These are phyloP conservation scores for Nudaria mundana DNA, from an alignment of 2,888 invertebrate species.

Conservation along the genomic window DNA sequence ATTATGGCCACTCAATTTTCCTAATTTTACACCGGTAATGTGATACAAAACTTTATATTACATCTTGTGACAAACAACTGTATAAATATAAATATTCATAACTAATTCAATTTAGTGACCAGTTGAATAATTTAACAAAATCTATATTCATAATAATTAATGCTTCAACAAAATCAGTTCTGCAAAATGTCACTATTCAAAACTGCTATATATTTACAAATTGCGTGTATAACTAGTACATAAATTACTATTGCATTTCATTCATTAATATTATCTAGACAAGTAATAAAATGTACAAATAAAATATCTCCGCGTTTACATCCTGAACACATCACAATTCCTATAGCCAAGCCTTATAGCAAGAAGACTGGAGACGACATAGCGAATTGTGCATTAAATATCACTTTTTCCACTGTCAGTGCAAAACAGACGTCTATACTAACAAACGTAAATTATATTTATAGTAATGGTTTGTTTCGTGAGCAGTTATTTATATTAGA, in stretches of 20 bases:
- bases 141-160: constrained; percentile 39
- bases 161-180: constrained; percentile 31
- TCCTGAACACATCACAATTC: constrained; percentile 77
- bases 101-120: constrained; percentile 53
- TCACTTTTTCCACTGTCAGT: constrained; percentile 5
- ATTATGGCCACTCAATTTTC: constrained; percentile 76
- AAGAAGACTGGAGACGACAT: constrained; percentile 42
- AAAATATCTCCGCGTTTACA: constrained; percentile 48
- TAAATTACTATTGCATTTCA: constrained; percentile 81
- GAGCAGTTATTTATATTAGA: too few species aligned
- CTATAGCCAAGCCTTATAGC: constrained; percentile 41
- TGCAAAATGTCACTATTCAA: constrained; percentile 41
- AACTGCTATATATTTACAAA: constrained; percentile 72
- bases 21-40: constrained; percentile 68
- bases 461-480: too few species aligned
- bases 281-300: constrained; percentile 74
- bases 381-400: constrained; percentile 9
- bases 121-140: constrained; percentile 35
- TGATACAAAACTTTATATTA: constrained; percentile 56
- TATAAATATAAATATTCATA: constrained; percentile 36
- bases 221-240: constrained; percentile 70
- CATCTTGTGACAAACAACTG: constrained; percentile 44
- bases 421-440: constrained; percentile 2
- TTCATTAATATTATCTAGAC: constrained; percentile 68
- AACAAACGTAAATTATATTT: too few species aligned